phyloP scores from a whole-genome alignment of 2,888 invertebrate species.

The Drosophila meridionalis region DNA sequence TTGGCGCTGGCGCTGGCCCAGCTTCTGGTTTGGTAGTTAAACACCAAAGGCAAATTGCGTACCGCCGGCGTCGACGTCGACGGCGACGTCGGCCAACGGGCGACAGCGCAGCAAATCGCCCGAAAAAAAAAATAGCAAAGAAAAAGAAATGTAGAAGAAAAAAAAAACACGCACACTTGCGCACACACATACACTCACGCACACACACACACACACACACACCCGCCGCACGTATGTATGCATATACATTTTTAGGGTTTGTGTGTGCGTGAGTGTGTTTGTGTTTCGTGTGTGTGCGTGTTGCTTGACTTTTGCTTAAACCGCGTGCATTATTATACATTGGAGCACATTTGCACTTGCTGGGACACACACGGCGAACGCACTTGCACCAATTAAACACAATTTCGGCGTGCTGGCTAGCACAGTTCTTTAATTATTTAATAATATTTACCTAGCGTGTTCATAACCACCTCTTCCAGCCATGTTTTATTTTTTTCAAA shows the following conservation, averaged over 20 bases:
- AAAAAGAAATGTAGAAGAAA: constrained; percentile 58
- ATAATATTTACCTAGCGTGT: constrained; percentile 90
- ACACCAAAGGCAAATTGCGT: constrained; percentile 38
- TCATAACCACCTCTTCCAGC: constrained; percentile 95
- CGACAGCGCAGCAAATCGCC: constrained; percentile 60
- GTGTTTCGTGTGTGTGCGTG: constrained; percentile 53
- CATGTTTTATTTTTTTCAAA: constrained; percentile 89
- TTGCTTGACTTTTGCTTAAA: constrained; percentile 61
- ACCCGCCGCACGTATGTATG: constrained; percentile 45
- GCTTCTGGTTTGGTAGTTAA: constrained; percentile 26
- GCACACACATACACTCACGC: constrained; percentile 43
- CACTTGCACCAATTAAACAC: constrained; percentile 36
- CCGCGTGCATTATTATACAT: constrained; percentile 73
- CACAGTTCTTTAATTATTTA: constrained; percentile 67
- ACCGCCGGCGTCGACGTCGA: constrained; percentile 48
- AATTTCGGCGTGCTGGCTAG: constrained; percentile 36
- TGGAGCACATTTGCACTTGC: constrained; percentile 49
- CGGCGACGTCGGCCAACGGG: constrained; percentile 53
- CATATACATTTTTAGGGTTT: constrained; percentile 41
- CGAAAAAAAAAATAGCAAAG: constrained; percentile 49
- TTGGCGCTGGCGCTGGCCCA: constrained; percentile 15
- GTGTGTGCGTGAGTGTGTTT: constrained; percentile 52
- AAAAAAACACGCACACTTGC: constrained; percentile 70
- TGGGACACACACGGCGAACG: constrained; percentile 29
- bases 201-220: constrained; percentile 19